These are phyloP conservation scores for Hypanus sabinus DNA, from an alignment of 2,113 vertebrate genomes.

Conservation along the genomic window DNA sequence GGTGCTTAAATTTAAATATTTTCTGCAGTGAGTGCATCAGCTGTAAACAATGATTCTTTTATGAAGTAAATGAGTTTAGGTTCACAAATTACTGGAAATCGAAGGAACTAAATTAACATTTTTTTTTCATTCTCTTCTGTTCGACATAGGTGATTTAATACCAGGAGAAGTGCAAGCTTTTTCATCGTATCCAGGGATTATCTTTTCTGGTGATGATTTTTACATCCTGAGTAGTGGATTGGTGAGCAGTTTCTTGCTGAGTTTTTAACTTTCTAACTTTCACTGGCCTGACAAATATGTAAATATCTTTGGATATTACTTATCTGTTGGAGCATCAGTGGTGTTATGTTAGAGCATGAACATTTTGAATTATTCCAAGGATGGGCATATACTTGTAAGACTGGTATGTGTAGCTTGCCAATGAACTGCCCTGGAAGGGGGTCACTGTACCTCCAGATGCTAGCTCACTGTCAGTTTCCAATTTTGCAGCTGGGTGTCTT, in stretches of 20 bases:
- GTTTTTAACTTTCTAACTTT: background rate
- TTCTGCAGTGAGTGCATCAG: background rate
- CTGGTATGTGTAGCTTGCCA: too few relatives aligned
- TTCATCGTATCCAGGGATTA: slow-evolving; percentile 84
- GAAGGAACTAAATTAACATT: background rate
- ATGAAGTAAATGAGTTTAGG: background rate
- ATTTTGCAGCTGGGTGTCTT: too few relatives aligned
- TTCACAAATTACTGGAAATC: background rate
- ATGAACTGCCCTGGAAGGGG: too few relatives aligned
- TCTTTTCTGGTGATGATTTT: slow-evolving; percentile 91
- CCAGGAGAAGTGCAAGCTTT: slow-evolving; percentile 71
- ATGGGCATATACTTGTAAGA: too few relatives aligned
- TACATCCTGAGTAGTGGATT: slow-evolving; percentile 84
- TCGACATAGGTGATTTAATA: slow-evolving; percentile 54
- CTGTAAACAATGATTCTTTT: background rate
- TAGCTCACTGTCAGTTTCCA: too few relatives aligned
- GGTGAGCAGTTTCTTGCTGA: slow-evolving; percentile 61
- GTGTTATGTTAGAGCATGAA: background rate
- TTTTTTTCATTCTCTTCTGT: background rate
- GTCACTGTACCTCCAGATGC: too few relatives aligned
- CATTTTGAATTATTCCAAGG: too few relatives aligned
- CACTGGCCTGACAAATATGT: background rate
- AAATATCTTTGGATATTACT: background rate
- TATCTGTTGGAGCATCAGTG: background rate
- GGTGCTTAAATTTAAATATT: background rate